A percentile compares a stretch with the other conserved stretches of the same genome.
Evolutionary conservation across 2,113 vertebrate species (phyloP).

Genomic region (Gallinago undulata): DNA sequence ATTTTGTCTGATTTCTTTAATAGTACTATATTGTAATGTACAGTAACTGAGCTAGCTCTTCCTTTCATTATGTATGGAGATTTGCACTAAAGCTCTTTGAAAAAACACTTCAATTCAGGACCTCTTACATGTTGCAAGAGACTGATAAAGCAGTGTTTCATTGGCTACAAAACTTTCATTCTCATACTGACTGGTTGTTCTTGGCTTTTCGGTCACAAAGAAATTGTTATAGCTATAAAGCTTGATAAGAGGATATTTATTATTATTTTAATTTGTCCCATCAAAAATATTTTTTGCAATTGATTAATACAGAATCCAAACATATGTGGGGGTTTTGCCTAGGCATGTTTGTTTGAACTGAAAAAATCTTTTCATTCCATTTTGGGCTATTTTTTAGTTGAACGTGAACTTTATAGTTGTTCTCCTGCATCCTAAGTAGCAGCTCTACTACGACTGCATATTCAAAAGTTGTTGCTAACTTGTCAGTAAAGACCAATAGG

Average conservation of each 20-base stretch:
- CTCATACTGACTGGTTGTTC: background rate
- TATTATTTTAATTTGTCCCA: background rate
- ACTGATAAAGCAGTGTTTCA: background rate
- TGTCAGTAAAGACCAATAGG: background rate
- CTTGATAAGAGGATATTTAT: background rate
- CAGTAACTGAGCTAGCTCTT: background rate
- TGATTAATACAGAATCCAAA: background rate
- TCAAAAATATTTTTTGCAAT: background rate
- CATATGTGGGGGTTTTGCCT: rapidly evolving
- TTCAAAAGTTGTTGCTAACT: background rate
- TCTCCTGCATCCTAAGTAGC: background rate
- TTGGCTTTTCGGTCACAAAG: background rate
- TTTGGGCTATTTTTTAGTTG: background rate
- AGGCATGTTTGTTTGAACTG: background rate
- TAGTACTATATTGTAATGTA: background rate
- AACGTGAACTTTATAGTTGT: background rate
- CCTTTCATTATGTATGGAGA: background rate
- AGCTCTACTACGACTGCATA: background rate
- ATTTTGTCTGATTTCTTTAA: background rate
- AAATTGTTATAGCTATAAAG: background rate
- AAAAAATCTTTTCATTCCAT: background rate
- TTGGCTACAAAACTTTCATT: background rate
- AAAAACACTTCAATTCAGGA: background rate
- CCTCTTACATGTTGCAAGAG: background rate
- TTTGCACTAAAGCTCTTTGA: background rate